Conservation (phyloP, 2,888 invertebrate genomes). For the Pollenia angustigena region DNA sequence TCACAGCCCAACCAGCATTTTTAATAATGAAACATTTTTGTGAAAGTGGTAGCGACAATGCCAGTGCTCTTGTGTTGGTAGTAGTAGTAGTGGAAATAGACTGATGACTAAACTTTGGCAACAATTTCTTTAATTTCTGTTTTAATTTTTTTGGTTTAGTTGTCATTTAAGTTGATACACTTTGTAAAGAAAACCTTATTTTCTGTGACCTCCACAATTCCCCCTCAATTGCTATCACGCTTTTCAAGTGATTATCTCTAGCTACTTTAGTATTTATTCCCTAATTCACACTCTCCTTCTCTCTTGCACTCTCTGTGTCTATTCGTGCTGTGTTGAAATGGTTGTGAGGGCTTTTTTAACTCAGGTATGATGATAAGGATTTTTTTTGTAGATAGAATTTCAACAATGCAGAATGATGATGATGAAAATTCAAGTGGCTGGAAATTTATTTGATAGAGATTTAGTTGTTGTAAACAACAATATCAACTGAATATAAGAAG, state of each 20-base stretch:
- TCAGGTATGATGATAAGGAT: conserved; percentile 55
- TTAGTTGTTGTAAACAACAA: conserved; percentile 38
- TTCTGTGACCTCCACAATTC: conserved; percentile 49
- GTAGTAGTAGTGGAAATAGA: conserved; percentile 25
- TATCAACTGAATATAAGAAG: conserved; percentile 49
- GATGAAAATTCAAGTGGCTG: conserved; percentile 71
- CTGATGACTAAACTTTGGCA: conserved; percentile 61
- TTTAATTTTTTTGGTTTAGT: conserved; percentile 19
- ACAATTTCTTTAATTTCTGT: conserved; percentile 48
- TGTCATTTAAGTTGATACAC: conserved; percentile 59
- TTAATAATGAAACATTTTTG: conserved; percentile 20
- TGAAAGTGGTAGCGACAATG: conserved; percentile 17
- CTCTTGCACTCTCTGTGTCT: too few relatives aligned
- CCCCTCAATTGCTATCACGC: conserved; percentile 34
- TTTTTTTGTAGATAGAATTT: conserved; percentile 50
- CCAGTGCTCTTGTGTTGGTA: background rate
- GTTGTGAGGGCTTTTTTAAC: conserved; percentile 14
- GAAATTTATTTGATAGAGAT: conserved; percentile 69
- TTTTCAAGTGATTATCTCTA: conserved; percentile 53
- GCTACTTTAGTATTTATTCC: conserved; percentile 23
- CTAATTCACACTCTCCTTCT: background rate
- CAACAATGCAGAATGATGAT: conserved; percentile 69
- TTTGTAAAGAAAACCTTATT: conserved; percentile 54
- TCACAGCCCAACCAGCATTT: background rate
- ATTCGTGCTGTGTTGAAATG: background rate